Percentiles rank a stretch among this genome's conserved stretches.
These are phyloP conservation scores for Branchipolynoe longqiensis DNA, from an alignment of 2,888 invertebrate genomes.

Conservation along the genomic window DNA sequence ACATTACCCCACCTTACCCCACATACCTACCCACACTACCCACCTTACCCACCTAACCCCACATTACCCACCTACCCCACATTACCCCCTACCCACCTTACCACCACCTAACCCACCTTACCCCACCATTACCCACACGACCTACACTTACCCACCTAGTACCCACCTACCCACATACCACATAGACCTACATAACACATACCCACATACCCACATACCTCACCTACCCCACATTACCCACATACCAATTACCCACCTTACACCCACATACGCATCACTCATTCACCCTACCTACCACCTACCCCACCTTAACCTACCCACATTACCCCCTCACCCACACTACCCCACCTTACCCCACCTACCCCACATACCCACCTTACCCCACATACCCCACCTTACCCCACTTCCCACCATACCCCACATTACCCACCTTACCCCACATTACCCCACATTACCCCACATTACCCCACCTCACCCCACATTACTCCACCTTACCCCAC, in stretches of 20 bases:
- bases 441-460: no score
- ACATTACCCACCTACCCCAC: constrained; percentile 14
- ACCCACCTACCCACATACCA: background rate
- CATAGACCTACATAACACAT: background rate
- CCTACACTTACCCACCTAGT: background rate
- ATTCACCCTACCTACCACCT: no score
- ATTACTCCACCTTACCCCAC: no score
- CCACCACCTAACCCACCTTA: constrained; percentile 14
- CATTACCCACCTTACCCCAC: no score
- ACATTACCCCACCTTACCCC: no score
- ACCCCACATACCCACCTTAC: background rate
- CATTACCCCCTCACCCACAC: no score
- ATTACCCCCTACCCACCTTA: constrained; percentile 1
- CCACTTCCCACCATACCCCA: background rate
- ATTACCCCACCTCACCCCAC: background rate
- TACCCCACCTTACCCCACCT: background rate
- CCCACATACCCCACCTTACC: background rate
- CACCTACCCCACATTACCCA: no score
- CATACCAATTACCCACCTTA: no score
- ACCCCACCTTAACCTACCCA: no score
- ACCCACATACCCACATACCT: no score
- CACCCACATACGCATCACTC: no score
- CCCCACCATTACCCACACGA: background rate
- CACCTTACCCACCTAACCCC: no score
- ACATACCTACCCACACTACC: background rate